Base-by-base conservation (phyloP, 2,113 vertebrate species). In the Proterorhinus semilunaris region DNA sequence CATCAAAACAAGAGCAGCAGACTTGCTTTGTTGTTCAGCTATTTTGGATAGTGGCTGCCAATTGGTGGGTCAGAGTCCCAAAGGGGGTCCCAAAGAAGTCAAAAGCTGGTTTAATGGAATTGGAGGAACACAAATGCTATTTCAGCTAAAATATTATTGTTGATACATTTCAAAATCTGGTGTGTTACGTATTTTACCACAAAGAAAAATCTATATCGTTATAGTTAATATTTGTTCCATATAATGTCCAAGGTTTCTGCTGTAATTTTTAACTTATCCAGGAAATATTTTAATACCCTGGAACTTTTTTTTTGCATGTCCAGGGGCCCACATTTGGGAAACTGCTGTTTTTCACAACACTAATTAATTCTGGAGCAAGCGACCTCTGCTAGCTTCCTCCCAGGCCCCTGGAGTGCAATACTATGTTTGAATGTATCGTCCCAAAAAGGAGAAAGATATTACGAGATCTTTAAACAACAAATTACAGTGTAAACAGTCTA, bases 331-430 rank as follows among this genome's bases (percentile, higher is more conserved):
- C 65, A 47, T 70, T 78, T 74, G 62, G 43, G 44, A 46, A n/a
- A 46, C 47, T n/a, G 17, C 36, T 21, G 4, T 68, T 0, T 21
- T 11, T 13, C 47, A 72, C 66, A 54, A 70, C 68, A 65, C 46
- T 48, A 61, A 78, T 73, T 74, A 85, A 85, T 86, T 79, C 71
- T 76, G 71, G 48, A 74, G 50, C 13, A 73, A 74, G 65, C 81
- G 58, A 80, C 71, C 62, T 64, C 65, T 57, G 12, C 50, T 50
- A 11, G 64, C 65, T 75, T 81, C 80, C 77, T 69, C 76, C 81
- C 53, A 47, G 47, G 36, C 80, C 80, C 72, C 66, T 51, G 0
- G 42, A 62, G 21, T 1, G 50, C 48, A 61, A 49, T 75, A 3
- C 45, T 59, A 47, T 47, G 11, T 49, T 54, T 67, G 45, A 61